phyloP scores from a whole-genome alignment of 2,888 invertebrate genomes.

The Folsomia candida region DNA sequence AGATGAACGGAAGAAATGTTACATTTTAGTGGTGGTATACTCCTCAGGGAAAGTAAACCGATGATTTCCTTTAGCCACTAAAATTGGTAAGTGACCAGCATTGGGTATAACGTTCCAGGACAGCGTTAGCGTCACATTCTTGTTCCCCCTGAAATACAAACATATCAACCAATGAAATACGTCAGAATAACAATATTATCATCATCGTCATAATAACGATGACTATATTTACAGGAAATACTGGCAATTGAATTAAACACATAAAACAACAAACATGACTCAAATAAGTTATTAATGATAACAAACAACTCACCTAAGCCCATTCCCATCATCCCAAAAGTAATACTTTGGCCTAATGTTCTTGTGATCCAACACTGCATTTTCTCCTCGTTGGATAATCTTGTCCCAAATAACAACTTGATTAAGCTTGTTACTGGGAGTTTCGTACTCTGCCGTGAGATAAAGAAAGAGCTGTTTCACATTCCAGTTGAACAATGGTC shows the following conservation, averaged over 20 bases:
- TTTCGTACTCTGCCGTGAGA: constrained; percentile 92
- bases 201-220: neutral
- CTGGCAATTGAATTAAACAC: constrained; percentile 11
- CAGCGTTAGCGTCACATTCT: constrained; percentile 89
- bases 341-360: constrained; percentile 97
- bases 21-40: constrained; percentile 70
- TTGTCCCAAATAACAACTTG: constrained; percentile 99
- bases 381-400: constrained; percentile 90
- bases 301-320: constrained; percentile 78
- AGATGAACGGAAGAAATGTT: constrained; percentile 48
- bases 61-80: constrained; percentile 78
- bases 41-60: constrained; percentile 86
- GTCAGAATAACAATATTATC: neutral
- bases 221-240: no score
- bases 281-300: no score
- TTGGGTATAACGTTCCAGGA: constrained; percentile 99
- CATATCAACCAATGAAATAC: neutral
- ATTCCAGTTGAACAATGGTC: constrained; percentile 96
- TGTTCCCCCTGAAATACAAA: constrained; percentile 68
- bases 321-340: constrained; percentile 99
- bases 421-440: constrained; percentile 79
- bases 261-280: no score
- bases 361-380: constrained; percentile 86
- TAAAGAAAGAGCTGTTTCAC: constrained; percentile 97
- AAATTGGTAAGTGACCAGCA: constrained; percentile 88